These are phyloP conservation scores for Rotaria magnacalcarata DNA, from an alignment of 2,888 invertebrate genomes.

Conservation along the genomic window DNA sequence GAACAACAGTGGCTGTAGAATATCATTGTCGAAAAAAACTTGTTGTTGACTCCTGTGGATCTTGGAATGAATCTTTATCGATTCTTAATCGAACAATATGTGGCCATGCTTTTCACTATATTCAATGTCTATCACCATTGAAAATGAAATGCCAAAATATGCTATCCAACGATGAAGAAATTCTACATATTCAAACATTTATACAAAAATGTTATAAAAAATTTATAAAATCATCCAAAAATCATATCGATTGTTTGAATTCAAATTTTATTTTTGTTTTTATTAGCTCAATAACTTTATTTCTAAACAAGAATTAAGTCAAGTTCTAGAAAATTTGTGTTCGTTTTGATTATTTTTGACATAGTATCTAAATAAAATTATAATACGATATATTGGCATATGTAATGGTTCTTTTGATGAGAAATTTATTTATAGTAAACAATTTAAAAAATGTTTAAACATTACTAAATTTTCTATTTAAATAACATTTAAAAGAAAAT, in stretches of 20 bases:
- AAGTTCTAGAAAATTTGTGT: background rate
- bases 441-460: too few species aligned
- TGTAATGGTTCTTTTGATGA: background rate
- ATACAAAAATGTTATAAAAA: background rate
- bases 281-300: background rate
- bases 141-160: conserved; percentile 11
- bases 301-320: background rate
- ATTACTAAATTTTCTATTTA: too few species aligned
- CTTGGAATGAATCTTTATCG: background rate
- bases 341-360: background rate
- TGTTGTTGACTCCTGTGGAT: background rate
- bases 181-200: background rate
- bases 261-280: background rate
- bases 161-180: background rate
- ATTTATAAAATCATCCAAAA: background rate
- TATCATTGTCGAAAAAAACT: background rate
- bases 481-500: too few species aligned
- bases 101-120: background rate
- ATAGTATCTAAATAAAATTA: background rate
- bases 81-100: background rate
- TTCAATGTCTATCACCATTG: background rate
- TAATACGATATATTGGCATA: background rate
- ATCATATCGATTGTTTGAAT: background rate
- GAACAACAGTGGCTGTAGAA: background rate
- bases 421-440: background rate